Percentiles rank a stretch among this genome's conserved stretches.
Conservation (phyloP, 1,140 invertebrate genomes). For the Lordiphosa mommai region DNA sequence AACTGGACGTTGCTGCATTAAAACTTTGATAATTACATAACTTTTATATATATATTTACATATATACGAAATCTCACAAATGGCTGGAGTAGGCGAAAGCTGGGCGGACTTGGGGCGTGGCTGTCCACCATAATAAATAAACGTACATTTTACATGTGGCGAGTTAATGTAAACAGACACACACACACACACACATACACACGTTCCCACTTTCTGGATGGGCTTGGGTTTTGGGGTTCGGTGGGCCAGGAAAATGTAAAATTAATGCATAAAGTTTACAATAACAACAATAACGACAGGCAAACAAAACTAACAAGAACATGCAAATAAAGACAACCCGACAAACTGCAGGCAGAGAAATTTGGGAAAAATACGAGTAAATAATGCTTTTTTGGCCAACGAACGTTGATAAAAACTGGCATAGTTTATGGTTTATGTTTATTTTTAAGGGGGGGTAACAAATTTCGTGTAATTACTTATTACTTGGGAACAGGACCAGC, state of each 20-base stretch:
- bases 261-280: constrained; percentile 77
- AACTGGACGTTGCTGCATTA: constrained; percentile 58
- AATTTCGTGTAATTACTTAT: constrained; percentile 46
- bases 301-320: constrained; percentile 43
- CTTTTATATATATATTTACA: constrained; percentile 39
- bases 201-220: constrained; percentile 13
- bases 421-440: constrained; percentile 45
- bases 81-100: background rate
- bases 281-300: constrained; percentile 36
- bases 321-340: constrained; percentile 20
- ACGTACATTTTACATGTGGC: constrained; percentile 76
- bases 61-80: constrained; percentile 51
- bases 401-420: constrained; percentile 56
- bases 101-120: constrained; percentile 6
- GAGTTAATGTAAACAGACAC: constrained; percentile 69
- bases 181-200: constrained; percentile 17
- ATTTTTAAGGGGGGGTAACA: constrained; percentile 8
- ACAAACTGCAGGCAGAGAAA: constrained; percentile 20
- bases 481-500: background rate
- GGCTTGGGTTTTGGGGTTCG: background rate
- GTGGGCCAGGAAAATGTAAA: constrained; percentile 67
- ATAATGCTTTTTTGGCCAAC: constrained; percentile 44
- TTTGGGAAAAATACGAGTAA: constrained; percentile 42
- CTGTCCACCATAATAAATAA: constrained; percentile 63
- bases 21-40: constrained; percentile 77